Evolutionary conservation across 2,797 vertebrate genomes (phyloP).

Genomic region (Gadopsis marmoratus): DNA sequence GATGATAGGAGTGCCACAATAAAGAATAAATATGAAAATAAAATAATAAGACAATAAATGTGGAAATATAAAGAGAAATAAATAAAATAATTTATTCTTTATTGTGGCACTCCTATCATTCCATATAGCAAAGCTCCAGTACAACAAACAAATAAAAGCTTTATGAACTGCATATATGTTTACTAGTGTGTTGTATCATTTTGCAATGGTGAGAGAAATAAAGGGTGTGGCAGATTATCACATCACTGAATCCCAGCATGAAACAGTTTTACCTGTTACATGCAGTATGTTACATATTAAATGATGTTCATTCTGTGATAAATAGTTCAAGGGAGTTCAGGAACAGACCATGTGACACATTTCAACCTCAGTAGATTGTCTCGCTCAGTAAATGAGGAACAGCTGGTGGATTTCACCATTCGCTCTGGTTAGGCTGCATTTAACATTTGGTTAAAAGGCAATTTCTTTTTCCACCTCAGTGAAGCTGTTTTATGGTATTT

Average conservation of each 20-base stretch:
- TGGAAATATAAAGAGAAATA: too few relatives aligned
- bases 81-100: too few relatives aligned
- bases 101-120: too few relatives aligned
- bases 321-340: conserved; percentile 25
- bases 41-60: too few relatives aligned
- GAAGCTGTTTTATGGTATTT: conserved; percentile 35
- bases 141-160: conserved; percentile 59
- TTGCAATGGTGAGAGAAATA: neutral
- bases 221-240: conserved; percentile 4
- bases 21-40: too few relatives aligned
- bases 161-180: conserved; percentile 44
- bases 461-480: conserved; percentile 63
- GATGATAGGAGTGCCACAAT: too few relatives aligned
- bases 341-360: conserved; percentile 57
- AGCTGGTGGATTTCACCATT: conserved; percentile 63
- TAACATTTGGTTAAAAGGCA: conserved; percentile 56
- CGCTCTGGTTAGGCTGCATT: conserved; percentile 55
- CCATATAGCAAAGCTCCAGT: neutral
- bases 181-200: conserved; percentile 15
- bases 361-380: conserved; percentile 43
- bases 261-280: neutral
- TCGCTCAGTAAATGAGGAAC: conserved; percentile 63
- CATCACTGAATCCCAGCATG: neutral
- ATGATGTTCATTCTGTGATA: conserved; percentile 16
- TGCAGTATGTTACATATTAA: neutral